Base-by-base conservation (phyloP, 1,140 invertebrate genomes). In the Apis florea region DNA sequence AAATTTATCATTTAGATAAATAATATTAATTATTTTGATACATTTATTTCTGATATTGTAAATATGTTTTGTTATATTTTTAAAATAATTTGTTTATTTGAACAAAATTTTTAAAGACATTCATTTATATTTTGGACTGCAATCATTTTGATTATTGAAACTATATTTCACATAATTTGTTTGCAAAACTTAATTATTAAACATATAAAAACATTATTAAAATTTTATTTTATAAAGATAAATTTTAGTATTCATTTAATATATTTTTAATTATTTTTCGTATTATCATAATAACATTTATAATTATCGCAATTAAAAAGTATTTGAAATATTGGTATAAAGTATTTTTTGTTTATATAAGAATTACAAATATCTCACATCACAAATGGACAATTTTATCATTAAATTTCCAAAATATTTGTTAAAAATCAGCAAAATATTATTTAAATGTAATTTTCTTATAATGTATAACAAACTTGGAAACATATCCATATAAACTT, bases 331-430 rank as follows among this genome's bases (percentile, higher is more conserved):
- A 82, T 63, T 47, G 11, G 0, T 54, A 54, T 21, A 77, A 3
- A 4, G 11, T 51, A 63, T 17, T 69, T n/a, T 47, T 49, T 58
- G 19, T 40, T 77, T 4, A 26, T 77, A 54, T 19, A 67, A 67
- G 21, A 59, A 49, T 69, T 58, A 77, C 31, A 72, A 56, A 77
- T 59, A 79, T 87, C 86, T 84, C 79, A 76, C 86, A 84, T 84
- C 82, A 87, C 85, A 54, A 87, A 87, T 87, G 74, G 87, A 87
- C 75, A 87, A 13, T 70, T 26, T 61, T 24, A 61, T 61, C 51
- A 63, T 73, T 15, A 72, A 47, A 59, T 83, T 80, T 72, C 59
- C 26, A 1, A 77, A 54, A 53, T 11, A 10, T 53, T 63, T 4
- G 8, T 24, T 11, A 49, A 69, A 77, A 67, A 3, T 51, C 24